Percentiles rank a stretch among this genome's conserved stretches.
These are phyloP conservation scores for Pyrrhura leucotis DNA, from an alignment of 2,797 vertebrate species.

Conservation along the genomic window DNA sequence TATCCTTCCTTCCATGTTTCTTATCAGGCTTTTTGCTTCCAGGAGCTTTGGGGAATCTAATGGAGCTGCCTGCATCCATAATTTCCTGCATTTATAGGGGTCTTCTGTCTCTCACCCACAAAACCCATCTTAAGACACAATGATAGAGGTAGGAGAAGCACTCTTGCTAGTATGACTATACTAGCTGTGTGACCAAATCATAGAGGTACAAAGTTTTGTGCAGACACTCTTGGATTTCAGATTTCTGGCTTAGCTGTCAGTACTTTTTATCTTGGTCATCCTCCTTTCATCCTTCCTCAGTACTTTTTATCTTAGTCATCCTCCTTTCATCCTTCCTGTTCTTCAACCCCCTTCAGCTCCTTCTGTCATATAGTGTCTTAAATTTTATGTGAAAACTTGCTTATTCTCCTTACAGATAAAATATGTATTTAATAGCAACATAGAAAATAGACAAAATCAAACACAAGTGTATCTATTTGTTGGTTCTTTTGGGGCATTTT, in stretches of 20 bases:
- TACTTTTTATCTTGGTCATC: neutral
- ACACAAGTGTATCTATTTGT: neutral
- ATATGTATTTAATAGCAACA: neutral
- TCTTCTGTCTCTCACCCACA: neutral
- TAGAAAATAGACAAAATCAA: neutral
- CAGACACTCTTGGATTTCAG: neutral
- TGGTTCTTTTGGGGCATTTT: neutral
- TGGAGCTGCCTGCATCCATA: neutral
- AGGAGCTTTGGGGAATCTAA: neutral
- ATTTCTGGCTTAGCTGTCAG: neutral
- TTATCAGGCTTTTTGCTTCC: neutral
- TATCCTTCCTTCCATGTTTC: neutral
- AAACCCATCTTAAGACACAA: neutral
- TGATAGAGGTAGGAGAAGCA: neutral
- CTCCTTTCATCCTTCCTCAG: neutral
- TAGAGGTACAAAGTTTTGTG: neutral
- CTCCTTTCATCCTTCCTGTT: neutral
- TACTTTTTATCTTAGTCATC: neutral
- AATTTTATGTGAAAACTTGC: neutral
- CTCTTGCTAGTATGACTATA: neutral
- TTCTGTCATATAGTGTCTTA: neutral
- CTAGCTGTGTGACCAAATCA: neutral
- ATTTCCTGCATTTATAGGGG: neutral
- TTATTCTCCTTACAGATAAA: neutral
- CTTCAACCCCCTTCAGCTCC: neutral